phyloP scores from a whole-genome alignment of 2,888 invertebrate species.

The Noctua fimbriata region DNA sequence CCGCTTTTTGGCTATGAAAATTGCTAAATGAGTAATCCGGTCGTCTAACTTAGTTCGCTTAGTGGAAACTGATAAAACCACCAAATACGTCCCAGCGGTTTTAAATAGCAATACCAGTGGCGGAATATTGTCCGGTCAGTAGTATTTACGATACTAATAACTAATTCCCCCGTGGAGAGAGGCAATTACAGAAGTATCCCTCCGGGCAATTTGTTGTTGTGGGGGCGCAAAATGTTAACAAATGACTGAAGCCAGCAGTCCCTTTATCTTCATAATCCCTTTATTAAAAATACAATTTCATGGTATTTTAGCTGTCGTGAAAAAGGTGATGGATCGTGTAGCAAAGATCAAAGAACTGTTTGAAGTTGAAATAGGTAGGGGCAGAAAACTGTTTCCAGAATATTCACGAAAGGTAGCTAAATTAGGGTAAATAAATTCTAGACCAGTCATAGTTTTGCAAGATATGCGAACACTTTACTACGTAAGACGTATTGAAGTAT shows the following conservation, averaged over 20 bases:
- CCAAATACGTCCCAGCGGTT: constrained; percentile 30
- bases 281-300: constrained; percentile 46
- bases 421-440: not conserved
- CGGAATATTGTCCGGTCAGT: constrained; percentile 29
- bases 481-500: not conserved
- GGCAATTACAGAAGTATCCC: constrained; percentile 53
- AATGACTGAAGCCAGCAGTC: constrained; percentile 38
- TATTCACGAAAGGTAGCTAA: not conserved
- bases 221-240: constrained; percentile 50
- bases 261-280: constrained; percentile 47
- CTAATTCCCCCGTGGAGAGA: constrained; percentile 47
- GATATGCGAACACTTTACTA: not conserved
- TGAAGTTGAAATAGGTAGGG: not conserved
- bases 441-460: not conserved
- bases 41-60: not conserved
- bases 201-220: constrained; percentile 48
- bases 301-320: constrained; percentile 18
- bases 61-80: constrained; percentile 20
- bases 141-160: constrained; percentile 56
- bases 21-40: constrained; percentile 20
- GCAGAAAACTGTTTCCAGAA: not conserved
- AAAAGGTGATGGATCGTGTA: constrained; percentile 31
- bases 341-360: constrained; percentile 23
- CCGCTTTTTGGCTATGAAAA: not conserved
- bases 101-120: constrained; percentile 27